These are phyloP conservation scores for Platycheirus albimanus DNA, from an alignment of 2,888 invertebrate species.

Conservation along the genomic window DNA sequence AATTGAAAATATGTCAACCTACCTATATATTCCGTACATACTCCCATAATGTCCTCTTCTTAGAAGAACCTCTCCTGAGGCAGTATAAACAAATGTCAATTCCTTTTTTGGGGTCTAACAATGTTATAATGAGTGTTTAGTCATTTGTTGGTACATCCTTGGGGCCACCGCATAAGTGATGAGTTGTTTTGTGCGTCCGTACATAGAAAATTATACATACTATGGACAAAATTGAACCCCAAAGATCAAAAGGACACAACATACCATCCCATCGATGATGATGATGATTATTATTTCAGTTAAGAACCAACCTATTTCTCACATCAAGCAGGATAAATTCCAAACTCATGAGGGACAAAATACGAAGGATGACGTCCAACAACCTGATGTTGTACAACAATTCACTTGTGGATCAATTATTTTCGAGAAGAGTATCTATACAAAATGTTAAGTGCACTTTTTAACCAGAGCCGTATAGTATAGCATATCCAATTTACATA, in stretches of 20 bases:
- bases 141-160: constrained; percentile 20
- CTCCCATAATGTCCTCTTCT: background rate
- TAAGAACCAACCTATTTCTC: background rate
- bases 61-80: constrained; percentile 2
- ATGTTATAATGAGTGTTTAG: constrained; percentile 33
- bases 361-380: no score
- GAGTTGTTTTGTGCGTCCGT: background rate
- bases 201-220: no score
- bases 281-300: constrained; percentile 7
- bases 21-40: constrained; percentile 6
- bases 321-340: background rate
- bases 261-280: constrained; percentile 3
- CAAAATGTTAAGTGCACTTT: constrained; percentile 16
- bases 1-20: constrained; percentile 25
- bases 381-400: background rate
- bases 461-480: background rate
- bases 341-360: no score
- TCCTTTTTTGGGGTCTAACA: constrained; percentile 21
- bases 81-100: constrained; percentile 40
- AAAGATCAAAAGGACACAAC: background rate
- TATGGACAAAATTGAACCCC: constrained; percentile 23
- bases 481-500: constrained; percentile 12
- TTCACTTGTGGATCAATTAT: constrained; percentile 11
- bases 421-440: no score
- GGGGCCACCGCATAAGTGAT: constrained; percentile 24